Evolutionary conservation across 2,797 vertebrate species (phyloP).

Genomic region (Notolepis coatsorum): DNA sequence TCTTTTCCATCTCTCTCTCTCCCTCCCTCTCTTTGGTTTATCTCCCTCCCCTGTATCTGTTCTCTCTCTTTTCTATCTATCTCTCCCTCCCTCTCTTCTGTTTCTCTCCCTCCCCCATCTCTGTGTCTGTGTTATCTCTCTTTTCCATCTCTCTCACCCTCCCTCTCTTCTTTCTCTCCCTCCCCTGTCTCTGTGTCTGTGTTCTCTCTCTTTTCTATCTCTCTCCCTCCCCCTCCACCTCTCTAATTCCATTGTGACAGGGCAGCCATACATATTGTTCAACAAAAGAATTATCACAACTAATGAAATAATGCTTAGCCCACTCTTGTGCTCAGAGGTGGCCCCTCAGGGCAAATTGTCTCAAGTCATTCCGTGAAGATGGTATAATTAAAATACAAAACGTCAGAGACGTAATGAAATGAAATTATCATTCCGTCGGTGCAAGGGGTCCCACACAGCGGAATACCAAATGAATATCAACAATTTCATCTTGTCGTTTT

Average conservation of each 20-base stretch:
- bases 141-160: too few relatives aligned
- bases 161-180: too few relatives aligned
- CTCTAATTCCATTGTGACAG: conserved; percentile 32
- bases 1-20: too few relatives aligned
- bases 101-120: too few relatives aligned
- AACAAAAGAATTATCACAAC: conserved; percentile 60
- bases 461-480: conserved; percentile 29
- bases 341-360: conserved; percentile 59
- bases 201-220: too few relatives aligned
- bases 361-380: conserved; percentile 56
- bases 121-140: too few relatives aligned
- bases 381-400: conserved; percentile 70
- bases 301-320: conserved; percentile 66
- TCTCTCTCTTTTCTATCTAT: too few relatives aligned
- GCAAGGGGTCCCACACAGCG: conserved; percentile 3
- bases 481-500: neutral
- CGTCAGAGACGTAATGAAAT: conserved; percentile 19
- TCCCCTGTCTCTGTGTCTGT: too few relatives aligned
- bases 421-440: conserved; percentile 47
- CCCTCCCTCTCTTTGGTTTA: too few relatives aligned
- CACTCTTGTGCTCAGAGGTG: conserved; percentile 45
- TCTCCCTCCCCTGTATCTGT: too few relatives aligned
- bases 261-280: conserved; percentile 52
- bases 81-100: too few relatives aligned
- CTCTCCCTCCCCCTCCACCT: conserved; percentile 35